Percentiles rank a stretch among this genome's conserved stretches.
These are phyloP conservation scores for Leptinotarsa haldemani DNA, from an alignment of 2,888 invertebrate genomes.

Conservation along the genomic window DNA sequence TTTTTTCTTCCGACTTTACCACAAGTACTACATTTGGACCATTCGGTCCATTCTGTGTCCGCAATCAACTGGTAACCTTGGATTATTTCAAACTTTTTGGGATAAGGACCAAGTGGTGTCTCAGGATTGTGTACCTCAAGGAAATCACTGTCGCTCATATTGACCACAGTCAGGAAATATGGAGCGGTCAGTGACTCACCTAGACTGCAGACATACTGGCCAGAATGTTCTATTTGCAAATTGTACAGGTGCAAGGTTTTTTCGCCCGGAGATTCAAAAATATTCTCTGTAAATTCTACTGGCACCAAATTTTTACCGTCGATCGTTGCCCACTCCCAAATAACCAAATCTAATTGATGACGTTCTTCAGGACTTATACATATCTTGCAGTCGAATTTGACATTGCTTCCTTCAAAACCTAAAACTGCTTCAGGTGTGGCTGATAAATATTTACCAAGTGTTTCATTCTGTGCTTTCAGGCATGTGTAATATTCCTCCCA, in stretches of 20 bases:
- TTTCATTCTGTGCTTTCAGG: conserved; percentile 60
- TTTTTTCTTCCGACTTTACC: conserved; percentile 69
- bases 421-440: conserved; percentile 62
- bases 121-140: conserved; percentile 53
- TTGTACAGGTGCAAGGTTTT: conserved; percentile 69
- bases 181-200: conserved; percentile 64
- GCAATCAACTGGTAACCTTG: conserved; percentile 62
- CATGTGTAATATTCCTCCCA: conserved; percentile 72
- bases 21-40: conserved; percentile 77
- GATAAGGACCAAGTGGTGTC: conserved; percentile 58
- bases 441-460: conserved; percentile 60
- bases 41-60: conserved; percentile 72
- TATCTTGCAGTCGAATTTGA: conserved; percentile 67
- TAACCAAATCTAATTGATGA: conserved; percentile 60
- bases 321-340: conserved; percentile 66
- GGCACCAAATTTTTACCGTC: conserved; percentile 54
- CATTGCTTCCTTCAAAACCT: conserved; percentile 64
- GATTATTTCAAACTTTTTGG: conserved; percentile 55
- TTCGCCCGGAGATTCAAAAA: conserved; percentile 64
- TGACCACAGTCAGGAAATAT: conserved; percentile 69
- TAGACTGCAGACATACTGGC: conserved; percentile 70
- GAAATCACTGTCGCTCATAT: conserved; percentile 60
- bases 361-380: conserved; percentile 69
- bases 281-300: conserved; percentile 65
- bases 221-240: conserved; percentile 66